These are phyloP conservation scores for Melinaea menophilus DNA, from an alignment of 2,888 invertebrate species.

Conservation along the genomic window DNA sequence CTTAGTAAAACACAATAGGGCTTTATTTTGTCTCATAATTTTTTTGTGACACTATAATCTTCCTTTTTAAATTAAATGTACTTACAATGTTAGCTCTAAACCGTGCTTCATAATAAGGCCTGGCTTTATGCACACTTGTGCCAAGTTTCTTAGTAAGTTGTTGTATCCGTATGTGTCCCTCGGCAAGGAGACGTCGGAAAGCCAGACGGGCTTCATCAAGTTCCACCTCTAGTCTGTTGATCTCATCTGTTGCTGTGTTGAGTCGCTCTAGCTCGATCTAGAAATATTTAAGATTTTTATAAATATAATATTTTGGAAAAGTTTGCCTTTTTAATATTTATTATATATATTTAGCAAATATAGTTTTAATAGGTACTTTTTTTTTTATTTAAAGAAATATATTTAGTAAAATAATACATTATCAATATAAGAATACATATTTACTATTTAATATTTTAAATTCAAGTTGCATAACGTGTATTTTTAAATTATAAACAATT, in stretches of 20 bases:
- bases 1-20: no score
- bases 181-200: conserved; percentile 88
- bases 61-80: conserved; percentile 20
- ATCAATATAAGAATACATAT: not conserved
- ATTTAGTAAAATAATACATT: not conserved
- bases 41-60: no score
- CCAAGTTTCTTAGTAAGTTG: conserved; percentile 88
- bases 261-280: conserved; percentile 89
- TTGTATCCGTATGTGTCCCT: conserved; percentile 90
- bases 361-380: no score
- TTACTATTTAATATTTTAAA: conserved; percentile 1
- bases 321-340: no score
- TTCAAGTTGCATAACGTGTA: not conserved
- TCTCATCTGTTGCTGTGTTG: conserved; percentile 94
- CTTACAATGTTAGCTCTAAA: conserved; percentile 88
- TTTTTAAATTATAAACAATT: not conserved
- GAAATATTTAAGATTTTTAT: not conserved
- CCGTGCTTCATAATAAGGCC: conserved; percentile 93
- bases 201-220: conserved; percentile 90
- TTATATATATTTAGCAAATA: no score
- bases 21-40: no score
- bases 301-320: no score
- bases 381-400: not conserved
- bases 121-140: conserved; percentile 89
- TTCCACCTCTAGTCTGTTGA: conserved; percentile 93